Evolutionary conservation across 2,113 vertebrate genomes (phyloP).

Genomic region (Labeo catla): DNA sequence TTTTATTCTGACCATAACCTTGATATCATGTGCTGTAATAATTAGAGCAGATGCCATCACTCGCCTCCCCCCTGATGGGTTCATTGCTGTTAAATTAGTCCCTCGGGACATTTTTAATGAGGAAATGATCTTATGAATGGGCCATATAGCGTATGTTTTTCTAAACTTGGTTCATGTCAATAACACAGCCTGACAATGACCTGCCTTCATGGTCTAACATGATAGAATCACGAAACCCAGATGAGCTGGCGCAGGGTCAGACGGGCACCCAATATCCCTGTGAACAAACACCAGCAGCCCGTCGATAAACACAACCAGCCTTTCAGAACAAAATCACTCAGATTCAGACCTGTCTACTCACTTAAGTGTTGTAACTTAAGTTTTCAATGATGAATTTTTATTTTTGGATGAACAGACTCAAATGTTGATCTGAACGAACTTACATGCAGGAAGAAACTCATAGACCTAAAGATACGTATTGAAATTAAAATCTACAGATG

Average conservation of each 20-base stretch:
- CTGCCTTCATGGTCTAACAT: slow-evolving; percentile 14
- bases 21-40: slow-evolving; percentile 19
- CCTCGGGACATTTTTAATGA: slow-evolving; percentile 50
- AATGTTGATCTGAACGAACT: neutral
- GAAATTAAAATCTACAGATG: neutral
- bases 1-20: neutral
- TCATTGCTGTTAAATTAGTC: neutral
- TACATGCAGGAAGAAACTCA: neutral
- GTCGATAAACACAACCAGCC: slow-evolving; percentile 1
- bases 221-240: slow-evolving; percentile 19
- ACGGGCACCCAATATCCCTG: slow-evolving; percentile 12
- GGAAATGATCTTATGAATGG: slow-evolving; percentile 15
- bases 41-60: slow-evolving; percentile 36
- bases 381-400: too few relatives aligned
- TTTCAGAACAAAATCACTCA: neutral
- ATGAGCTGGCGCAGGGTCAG: slow-evolving; percentile 22
- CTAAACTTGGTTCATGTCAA: neutral
- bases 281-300: neutral
- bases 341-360: neutral
- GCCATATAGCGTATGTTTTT: slow-evolving; percentile 3
- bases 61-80: slow-evolving; percentile 15
- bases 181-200: slow-evolving; percentile 19
- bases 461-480: neutral
- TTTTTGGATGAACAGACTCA: neutral
- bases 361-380: neutral